Base-by-base conservation (phyloP, 2,113 vertebrate genomes). In the Coregonus clupeaformis region DNA sequence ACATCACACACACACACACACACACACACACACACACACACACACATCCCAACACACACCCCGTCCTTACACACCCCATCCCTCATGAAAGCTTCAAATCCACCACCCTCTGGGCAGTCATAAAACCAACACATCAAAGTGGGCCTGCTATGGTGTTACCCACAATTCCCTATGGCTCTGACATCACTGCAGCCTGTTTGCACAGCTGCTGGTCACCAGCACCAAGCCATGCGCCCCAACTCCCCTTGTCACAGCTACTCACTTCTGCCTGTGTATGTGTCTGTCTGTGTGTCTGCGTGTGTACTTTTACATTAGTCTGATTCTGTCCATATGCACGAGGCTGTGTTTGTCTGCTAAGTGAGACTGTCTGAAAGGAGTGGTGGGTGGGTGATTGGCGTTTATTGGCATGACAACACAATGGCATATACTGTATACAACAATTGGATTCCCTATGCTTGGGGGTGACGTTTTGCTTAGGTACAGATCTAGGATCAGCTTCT, bases 171-270 rank as follows among this genome's bases (percentile, higher is more conserved):
- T 70, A 76, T 84, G 77, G 78, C 80, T 79, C 86, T 92, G 89
- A 91, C 91, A 88, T 92, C 90, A 91, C 80, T 69, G 16, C 65
- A 27, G 73, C 71, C 79, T 91, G 87, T 91, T 92, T 92, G 85
- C 79, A 86, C 89, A 92, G 90, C 90, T 90, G 89, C 81, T 60
- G 66, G 62, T 45, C 68, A 3, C 20, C 12, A 0, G 25, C 84
- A 83, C 83, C 85, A 85, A 70, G 80, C 66, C 36, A 42, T 42
- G 36, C 36, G 6, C 36, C 30, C 78, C 84, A 81, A 73, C 75
- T 85, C 83, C 62, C 36, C 27, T 80, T 86, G 80, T 80, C 67
- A 72, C 73, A 65, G 68, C 70, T 27, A 71, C 81, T 68, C 75
- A 72, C 80, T 81, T 81, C 78, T 69, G 0, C 77, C 68, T 68